A percentile compares a stretch with the other conserved stretches of the same genome.
These are phyloP conservation scores for Enteromius paludinosus DNA, from an alignment of 2,797 vertebrate species.

Conservation along the genomic window DNA sequence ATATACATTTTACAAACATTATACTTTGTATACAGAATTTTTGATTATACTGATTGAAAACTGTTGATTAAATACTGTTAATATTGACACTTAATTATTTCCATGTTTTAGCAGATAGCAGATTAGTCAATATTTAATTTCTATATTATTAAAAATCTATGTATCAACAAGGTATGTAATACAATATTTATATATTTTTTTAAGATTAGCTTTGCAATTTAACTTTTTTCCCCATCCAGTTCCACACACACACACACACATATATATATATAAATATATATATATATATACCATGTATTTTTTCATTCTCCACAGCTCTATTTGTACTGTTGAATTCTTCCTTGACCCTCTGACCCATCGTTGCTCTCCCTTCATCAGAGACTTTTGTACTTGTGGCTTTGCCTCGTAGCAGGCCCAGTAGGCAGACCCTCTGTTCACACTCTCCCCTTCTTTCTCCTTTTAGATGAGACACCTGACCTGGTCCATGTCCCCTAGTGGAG, in stretches of 20 bases:
- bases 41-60: neutral
- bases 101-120: neutral
- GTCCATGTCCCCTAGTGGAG: slow-evolving; percentile 15
- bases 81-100: neutral
- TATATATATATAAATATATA: no score
- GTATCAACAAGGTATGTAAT: neutral
- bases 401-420: slow-evolving; percentile 40
- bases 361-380: neutral
- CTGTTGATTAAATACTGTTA: no score
- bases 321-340: slow-evolving; percentile 5
- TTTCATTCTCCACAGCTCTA: neutral
- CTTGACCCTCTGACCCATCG: slow-evolving; percentile 11
- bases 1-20: no score
- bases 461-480: slow-evolving; percentile 24
- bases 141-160: neutral
- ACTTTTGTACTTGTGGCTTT: slow-evolving; percentile 38
- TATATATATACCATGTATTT: no score
- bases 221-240: neutral
- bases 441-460: slow-evolving; percentile 20
- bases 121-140: neutral
- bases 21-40: neutral
- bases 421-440: slow-evolving; percentile 21
- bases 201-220: neutral
- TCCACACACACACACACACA: no score
- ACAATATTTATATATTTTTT: neutral